Base-by-base conservation (phyloP, 2,797 vertebrate species). In the Cuniculus paca region DNA sequence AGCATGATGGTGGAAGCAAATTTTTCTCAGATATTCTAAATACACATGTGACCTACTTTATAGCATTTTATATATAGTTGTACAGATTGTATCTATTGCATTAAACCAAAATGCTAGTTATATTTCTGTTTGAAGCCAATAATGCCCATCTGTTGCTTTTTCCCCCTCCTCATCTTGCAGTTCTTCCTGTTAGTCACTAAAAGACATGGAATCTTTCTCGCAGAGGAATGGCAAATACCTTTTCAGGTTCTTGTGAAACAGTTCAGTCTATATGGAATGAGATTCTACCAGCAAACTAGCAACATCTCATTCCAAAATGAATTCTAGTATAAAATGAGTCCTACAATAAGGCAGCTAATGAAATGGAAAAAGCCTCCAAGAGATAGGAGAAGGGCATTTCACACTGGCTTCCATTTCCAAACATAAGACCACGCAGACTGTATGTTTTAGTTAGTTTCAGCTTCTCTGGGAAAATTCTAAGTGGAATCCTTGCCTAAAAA, bases 321-420 rank as follows among this genome's bases (percentile, higher is more conserved):
- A 88, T 70, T 70, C 56, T 39, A 80, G 31, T 45, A 82, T 56
- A 58, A 93, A 93, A 28, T 36, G 17, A 75, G 6, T 65, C 28
- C 70, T 14, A 19, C 39, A 36, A 89, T 36, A 72, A 24, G 86
- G 31, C 17, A 94, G 81, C 31, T 84, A 89, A 50, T 79, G 28
- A 82, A 86, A 94, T 58, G n/a, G 4, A 81, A 92, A 75, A 94
- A 54, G 45, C 50, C 5, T 90, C 36, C 17, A 90, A 42, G 19
- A 86, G 24, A 0, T 0, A 92, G 22, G 88, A 97, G 97, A 88
- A 78, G 56, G 50, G 42, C 84, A 74, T 96, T 93, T 95, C 94
- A 94, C 65, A 50, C 45, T 88, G 94, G 74, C 68, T 94, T 58
- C 84, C 78, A 26, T 79, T 92, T 96, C 86, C 96, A 95, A 96